A percentile compares a stretch with the other conserved stretches of the same genome.
These are phyloP conservation scores for Labrus mixtus DNA, from an alignment of 2,113 vertebrate species.

Conservation along the genomic window DNA sequence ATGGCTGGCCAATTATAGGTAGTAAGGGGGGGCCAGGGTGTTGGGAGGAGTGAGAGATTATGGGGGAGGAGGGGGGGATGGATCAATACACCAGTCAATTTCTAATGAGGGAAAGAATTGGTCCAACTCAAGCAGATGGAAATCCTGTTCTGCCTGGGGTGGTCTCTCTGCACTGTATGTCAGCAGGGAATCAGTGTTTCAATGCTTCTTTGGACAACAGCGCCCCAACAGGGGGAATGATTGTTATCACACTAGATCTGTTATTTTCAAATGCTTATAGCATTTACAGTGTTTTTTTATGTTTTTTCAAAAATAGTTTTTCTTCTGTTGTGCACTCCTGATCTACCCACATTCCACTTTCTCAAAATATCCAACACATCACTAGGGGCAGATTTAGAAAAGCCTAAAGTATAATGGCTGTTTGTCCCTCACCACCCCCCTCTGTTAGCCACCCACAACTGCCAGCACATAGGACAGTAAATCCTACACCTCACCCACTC, in stretches of 20 bases:
- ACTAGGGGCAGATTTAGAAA: conserved; percentile 64
- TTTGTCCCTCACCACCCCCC: conserved; percentile 69
- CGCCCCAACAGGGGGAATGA: conserved; percentile 22
- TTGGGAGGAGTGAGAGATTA: conserved; percentile 69
- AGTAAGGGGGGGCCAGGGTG: conserved; percentile 50
- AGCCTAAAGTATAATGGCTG: conserved; percentile 71
- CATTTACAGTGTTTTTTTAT: conserved; percentile 23
- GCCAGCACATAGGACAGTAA: conserved; percentile 79
- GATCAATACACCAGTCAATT: conserved; percentile 83
- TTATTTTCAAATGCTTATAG: conserved; percentile 38
- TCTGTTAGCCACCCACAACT: conserved; percentile 78
- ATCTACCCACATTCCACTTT: conserved; percentile 59
- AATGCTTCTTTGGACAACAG: conserved; percentile 35
- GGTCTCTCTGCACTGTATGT: conserved; percentile 53
- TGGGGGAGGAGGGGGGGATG: conserved; percentile 47
- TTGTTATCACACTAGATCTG: conserved; percentile 23
- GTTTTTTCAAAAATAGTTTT: conserved; percentile 15
- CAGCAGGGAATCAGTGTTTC: conserved; percentile 11
- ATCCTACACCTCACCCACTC: conserved; percentile 74
- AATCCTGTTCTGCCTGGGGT: conserved; percentile 66
- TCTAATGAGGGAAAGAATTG: conserved; percentile 82
- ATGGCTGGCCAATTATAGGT: conserved; percentile 73
- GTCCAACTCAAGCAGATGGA: conserved; percentile 81
- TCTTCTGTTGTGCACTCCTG: conserved; percentile 32
- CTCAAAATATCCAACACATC: conserved; percentile 69